These are phyloP conservation scores for Acanthopleura granulata DNA, from an alignment of 2,888 invertebrate genomes.

Conservation along the genomic window DNA sequence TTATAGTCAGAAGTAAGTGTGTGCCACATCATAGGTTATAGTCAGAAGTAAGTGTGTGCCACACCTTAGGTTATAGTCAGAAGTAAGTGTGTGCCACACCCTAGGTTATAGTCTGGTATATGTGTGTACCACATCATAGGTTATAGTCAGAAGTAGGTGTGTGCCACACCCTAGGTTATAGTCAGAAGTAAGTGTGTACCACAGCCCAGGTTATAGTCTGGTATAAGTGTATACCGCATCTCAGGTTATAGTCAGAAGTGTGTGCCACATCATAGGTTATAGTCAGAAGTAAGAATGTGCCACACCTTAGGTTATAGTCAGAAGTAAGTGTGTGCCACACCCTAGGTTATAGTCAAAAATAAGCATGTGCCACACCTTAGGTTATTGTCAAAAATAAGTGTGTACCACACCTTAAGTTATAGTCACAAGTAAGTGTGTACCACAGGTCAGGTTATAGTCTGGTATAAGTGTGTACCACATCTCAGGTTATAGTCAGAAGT, in stretches of 20 bases:
- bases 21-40: too few relatives aligned
- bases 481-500: constrained; percentile 73
- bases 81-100: too few relatives aligned
- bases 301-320: constrained; percentile 71
- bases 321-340: constrained; percentile 75
- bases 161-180: constrained; percentile 78
- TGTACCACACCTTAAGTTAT: too few relatives aligned
- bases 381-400: constrained; percentile 70
- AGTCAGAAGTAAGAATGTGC: constrained; percentile 71
- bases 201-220: constrained; percentile 77
- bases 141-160: constrained; percentile 70
- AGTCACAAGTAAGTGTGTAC: constrained; percentile 70
- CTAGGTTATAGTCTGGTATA: too few relatives aligned
- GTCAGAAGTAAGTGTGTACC: constrained; percentile 70
- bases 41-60: constrained; percentile 71
- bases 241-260: constrained; percentile 73
- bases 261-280: constrained; percentile 72
- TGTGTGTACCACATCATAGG: too few relatives aligned
- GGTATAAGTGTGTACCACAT: too few relatives aligned
- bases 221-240: too few relatives aligned
- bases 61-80: constrained; percentile 72
- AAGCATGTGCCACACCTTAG: too few relatives aligned
- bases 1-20: constrained; percentile 70
- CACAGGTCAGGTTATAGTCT: constrained; percentile 77
- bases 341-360: constrained; percentile 75